Base-by-base conservation (phyloP, 2,797 vertebrate species). In the Rhadinocentrus ornatus region DNA sequence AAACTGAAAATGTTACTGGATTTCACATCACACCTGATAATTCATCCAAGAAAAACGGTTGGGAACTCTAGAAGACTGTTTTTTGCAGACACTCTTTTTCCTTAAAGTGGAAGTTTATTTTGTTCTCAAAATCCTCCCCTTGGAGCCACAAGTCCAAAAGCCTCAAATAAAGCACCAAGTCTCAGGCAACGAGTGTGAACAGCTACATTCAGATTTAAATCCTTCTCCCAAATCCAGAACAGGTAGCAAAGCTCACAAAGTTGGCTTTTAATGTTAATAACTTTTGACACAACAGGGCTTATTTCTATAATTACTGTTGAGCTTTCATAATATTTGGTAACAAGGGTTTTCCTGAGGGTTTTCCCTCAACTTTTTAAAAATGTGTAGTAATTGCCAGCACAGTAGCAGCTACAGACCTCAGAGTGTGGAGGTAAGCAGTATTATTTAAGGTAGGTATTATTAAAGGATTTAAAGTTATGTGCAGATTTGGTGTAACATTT, bases 131-230 rank as follows among this genome's bases (percentile, higher is more conserved):
- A 77, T 63, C 62, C 24, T 64, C 60, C 55, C 57, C 56, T 56
- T 54, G 65, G 70, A 72, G 70, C 69, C 61, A 54, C 53, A 50
- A 32, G 34, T 53, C 31, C 41, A 29, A 80, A 78, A 78, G 69
- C 71, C 68, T 73, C 2, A 1, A 69, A 81, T 78, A 91, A 86
- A 81, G 68, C 34, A 44, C 24, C 27, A 39, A 68, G 80, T 87
- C 73, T 86, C 62, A 69, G 37, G 72, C 58, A 0, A 57, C 0
- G 52, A 13, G 57, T 77, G 77, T 78, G 72, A 75, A 63, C 69
- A 46, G 73, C 74, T 78, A 35, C 41, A 63, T 78, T 63, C 59
- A 67, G 57, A 57, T 37, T 71, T 53, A 81, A 16, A 70, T 84
- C 70, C 78, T 59, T 73, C 32, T 3, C 39, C 67, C 55, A 1